Base-by-base conservation (phyloP, 2,888 invertebrate species). In the Cantharis rufa region DNA sequence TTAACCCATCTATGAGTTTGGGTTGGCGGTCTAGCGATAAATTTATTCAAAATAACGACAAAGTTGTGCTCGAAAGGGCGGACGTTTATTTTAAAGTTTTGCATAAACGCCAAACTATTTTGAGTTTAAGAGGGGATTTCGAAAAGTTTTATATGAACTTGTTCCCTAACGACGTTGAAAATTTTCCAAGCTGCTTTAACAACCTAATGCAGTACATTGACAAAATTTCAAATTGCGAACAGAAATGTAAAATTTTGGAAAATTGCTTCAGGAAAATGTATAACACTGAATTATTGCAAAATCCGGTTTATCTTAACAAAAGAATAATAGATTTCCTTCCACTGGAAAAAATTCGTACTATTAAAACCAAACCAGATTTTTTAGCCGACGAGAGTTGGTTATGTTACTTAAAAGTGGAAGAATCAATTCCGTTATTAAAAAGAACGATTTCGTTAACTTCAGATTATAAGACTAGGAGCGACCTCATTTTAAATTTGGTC, bases 1-100 rank as follows among this genome's bases (percentile, higher is more conserved):
- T 69, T 15, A 15, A 62, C 11, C 32, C 62, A 0, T 10, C 4
- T 3, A 2, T 77, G 21, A 27, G 28, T 0, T 62, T 78, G 28
- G 81, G 81, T 13, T 71, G 75, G 66, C 73, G 77, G n/a, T 69
- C 77, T 10, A 78, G 76, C 16, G 68, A 75, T 18, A 78, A 74
- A 69, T 11, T 78, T 13, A 32, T 81, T 13, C 16, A 32, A 21
- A 48, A 27, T 27, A 66, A 78, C 63, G 74, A 77, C 15, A n/a
- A 63, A 10, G 32, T 64, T 63, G 61, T 81, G 1, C 15, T 77
- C 4, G 32, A 72, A 11, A 63, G 77, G 11, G 68, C 62, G 1
- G 4, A 32, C 3, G 11, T 48, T 11, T 71, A 70, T 64, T 62
- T 69, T 16, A 15, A 62, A 10, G 15, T 16, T 15, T 76, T 80